Conservation (phyloP, 2,888 invertebrate genomes). For the Hirtodrosophila confusa region DNA sequence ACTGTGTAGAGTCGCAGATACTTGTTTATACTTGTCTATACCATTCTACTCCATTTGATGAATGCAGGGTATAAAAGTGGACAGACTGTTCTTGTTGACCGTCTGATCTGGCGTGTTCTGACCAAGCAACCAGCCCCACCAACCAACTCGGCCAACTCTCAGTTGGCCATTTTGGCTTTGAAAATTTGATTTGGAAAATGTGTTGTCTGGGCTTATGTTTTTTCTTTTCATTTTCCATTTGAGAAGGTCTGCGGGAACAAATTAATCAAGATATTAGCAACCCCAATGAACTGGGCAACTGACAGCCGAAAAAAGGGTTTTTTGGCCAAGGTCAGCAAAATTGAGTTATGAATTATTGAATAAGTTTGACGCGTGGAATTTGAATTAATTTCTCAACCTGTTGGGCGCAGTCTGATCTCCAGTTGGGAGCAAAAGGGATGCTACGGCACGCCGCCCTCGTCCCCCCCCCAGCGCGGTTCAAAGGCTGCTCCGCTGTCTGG, state of each 20-base stretch:
- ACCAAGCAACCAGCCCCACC: too few relatives aligned
- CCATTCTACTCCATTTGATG: too few relatives aligned
- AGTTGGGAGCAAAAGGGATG: too few relatives aligned
- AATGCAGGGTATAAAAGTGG: too few relatives aligned
- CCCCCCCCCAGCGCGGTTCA: constrained; percentile 5
- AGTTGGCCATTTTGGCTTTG: constrained; percentile 35
- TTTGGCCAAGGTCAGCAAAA: constrained; percentile 58
- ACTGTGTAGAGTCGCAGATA: too few relatives aligned
- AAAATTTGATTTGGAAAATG: constrained; percentile 76
- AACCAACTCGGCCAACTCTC: too few relatives aligned
- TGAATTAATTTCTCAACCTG: constrained; percentile 50
- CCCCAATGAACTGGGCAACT: constrained; percentile 48
- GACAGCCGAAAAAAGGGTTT: constrained; percentile 39
- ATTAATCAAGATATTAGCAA: constrained; percentile 78
- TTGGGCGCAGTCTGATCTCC: constrained; percentile 8
- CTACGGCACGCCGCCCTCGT: too few relatives aligned
- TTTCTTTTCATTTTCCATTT: constrained; percentile 28
- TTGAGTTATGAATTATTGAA: constrained; percentile 74
- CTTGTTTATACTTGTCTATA: too few relatives aligned
- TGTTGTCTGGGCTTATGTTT: constrained; percentile 43
- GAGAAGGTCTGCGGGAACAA: constrained; percentile 55
- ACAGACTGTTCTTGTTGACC: too few relatives aligned
- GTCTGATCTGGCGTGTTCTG: too few relatives aligned
- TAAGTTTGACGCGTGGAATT: constrained; percentile 62
- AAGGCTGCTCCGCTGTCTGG: constrained; percentile 34